These are phyloP conservation scores for Tapera naevia DNA, from an alignment of 2,797 vertebrate genomes.

Conservation along the genomic window DNA sequence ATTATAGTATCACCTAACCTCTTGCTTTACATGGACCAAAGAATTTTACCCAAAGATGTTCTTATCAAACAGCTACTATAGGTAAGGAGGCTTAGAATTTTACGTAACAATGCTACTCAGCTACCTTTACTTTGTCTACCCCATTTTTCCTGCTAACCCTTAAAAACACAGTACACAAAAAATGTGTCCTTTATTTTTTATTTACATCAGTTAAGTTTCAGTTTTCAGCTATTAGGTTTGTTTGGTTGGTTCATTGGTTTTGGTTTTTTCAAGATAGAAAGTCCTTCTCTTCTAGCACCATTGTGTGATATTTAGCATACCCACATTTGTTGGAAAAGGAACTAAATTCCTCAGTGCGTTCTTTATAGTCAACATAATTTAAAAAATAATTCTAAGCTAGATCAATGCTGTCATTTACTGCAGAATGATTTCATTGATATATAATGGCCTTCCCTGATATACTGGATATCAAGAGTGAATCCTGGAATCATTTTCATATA, in stretches of 20 bases:
- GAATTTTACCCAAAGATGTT: neutral
- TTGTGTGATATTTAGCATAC: neutral
- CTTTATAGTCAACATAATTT: neutral
- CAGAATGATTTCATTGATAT: neutral
- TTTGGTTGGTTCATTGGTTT: neutral
- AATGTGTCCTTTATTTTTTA: neutral
- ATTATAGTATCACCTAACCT: neutral
- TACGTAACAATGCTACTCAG: neutral
- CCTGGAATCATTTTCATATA: neutral
- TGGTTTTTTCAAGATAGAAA: neutral
- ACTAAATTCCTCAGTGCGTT: neutral
- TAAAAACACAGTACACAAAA: neutral
- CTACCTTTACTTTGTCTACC: neutral
- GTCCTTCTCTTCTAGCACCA: neutral
- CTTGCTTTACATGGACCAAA: neutral
- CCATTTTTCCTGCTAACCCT: neutral
- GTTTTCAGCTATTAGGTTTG: neutral
- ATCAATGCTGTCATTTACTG: neutral
- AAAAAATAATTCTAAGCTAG: neutral
- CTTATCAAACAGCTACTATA: neutral
- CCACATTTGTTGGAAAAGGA: neutral
- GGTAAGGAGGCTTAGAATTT: neutral
- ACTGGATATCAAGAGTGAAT: neutral
- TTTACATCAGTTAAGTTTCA: neutral
- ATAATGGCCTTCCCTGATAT: neutral